A percentile compares a stretch with the other conserved stretches of the same genome.
phyloP scores from a whole-genome alignment of 2,113 vertebrate genomes.

The Pogonocichla stellata region DNA sequence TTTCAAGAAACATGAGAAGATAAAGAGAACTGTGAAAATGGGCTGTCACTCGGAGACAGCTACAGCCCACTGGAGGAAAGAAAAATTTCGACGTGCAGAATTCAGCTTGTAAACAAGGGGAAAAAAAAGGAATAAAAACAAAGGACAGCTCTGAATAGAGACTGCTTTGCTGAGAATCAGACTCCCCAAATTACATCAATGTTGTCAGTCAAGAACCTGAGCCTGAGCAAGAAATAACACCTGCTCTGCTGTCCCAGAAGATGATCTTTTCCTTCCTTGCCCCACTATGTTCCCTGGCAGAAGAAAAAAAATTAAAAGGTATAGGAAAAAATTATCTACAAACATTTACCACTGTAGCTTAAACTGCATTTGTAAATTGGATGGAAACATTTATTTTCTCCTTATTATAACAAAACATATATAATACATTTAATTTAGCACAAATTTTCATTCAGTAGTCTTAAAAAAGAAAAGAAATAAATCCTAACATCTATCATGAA shows the following conservation, averaged over 20 bases:
- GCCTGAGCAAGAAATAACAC: not conserved
- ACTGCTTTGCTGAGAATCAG: not conserved
- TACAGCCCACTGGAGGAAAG: not conserved
- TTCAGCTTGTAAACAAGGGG: not conserved
- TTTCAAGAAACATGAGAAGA: not conserved
- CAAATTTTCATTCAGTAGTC: not conserved
- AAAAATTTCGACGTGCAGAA: not conserved
- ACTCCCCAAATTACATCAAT: not conserved
- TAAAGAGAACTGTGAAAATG: not conserved
- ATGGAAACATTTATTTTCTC: not conserved
- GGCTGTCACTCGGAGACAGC: not conserved
- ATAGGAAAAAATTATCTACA: not conserved
- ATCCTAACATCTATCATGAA: not conserved
- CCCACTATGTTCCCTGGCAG: not conserved
- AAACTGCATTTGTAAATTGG: not conserved
- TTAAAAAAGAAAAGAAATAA: not conserved
- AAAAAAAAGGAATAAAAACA: not conserved
- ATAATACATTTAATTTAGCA: not conserved
- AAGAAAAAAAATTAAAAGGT: not conserved
- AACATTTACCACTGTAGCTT: not conserved
- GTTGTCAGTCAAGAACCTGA: not conserved
- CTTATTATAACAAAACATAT: not conserved
- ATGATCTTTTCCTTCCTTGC: not conserved
- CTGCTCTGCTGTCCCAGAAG: not conserved
- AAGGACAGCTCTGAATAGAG: not conserved